Conservation (phyloP, 2,888 invertebrate genomes). For the Schizotus pectinicornis region DNA sequence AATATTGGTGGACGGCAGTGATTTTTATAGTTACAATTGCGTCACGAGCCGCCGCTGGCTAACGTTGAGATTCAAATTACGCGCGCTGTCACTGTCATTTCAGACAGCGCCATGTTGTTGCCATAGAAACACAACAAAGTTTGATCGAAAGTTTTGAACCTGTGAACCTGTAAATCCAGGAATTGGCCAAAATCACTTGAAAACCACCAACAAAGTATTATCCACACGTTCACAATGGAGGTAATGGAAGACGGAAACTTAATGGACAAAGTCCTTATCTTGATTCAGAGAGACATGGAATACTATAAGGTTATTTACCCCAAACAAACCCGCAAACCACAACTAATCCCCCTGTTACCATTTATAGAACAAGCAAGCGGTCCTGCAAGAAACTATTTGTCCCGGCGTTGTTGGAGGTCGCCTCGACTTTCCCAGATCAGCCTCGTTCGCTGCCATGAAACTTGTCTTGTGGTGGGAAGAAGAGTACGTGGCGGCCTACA, state of each 20-base stretch:
- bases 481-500: conserved; percentile 78
- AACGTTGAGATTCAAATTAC: no score
- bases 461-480: conserved; percentile 88
- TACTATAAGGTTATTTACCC: conserved; percentile 75
- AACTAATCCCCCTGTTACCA: conserved; percentile 2
- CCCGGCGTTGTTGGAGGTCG: conserved; percentile 81
- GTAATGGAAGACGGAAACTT: conserved; percentile 91
- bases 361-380: conserved; percentile 55
- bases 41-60: no score
- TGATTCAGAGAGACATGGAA: conserved; percentile 81
- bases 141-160: no score
- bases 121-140: no score
- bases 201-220: not conserved
- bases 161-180: no score
- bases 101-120: no score
- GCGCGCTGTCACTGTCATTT: no score
- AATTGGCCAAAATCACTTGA: not conserved
- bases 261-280: conserved; percentile 83
- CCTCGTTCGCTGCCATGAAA: conserved; percentile 84
- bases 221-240: conserved; percentile 65
- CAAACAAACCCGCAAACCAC: not conserved
- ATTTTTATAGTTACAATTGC: no score
- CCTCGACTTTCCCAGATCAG: conserved; percentile 81
- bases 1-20: no score
- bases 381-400: conserved; percentile 80